Evolutionary conservation across 23 tunicate genomes (phyloP).

Genomic region (Ciona savignyi): DNA sequence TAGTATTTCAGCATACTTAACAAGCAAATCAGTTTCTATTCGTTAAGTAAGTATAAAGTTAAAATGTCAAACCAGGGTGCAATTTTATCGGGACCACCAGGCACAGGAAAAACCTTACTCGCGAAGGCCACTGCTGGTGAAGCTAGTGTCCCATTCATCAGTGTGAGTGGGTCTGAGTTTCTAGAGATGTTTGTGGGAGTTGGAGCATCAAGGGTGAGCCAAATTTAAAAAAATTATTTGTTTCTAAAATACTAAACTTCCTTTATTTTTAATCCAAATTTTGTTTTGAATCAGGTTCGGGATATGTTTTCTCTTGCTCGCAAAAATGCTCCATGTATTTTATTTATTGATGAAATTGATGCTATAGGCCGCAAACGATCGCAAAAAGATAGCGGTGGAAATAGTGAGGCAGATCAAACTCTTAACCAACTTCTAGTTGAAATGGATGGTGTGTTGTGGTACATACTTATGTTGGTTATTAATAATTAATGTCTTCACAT

Average conservation of each 20-base stretch:
- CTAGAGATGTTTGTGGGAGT: constrained; percentile 97
- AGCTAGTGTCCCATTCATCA: constrained; percentile 89
- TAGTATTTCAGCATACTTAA: no score
- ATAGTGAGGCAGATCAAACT: constrained; percentile 81
- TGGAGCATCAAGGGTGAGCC: constrained; percentile 84
- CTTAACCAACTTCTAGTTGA: constrained; percentile 93
- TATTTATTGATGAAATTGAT: constrained; percentile 97
- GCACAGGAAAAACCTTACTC: constrained; percentile 92
- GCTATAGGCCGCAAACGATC: constrained; percentile 92
- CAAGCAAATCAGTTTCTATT: no score
- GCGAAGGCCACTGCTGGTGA: constrained; percentile 98
- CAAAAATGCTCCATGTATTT: constrained; percentile 92
- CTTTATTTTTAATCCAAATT: neutral
- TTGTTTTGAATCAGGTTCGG: constrained; percentile 24
- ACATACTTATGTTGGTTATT: no score
- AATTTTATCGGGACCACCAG: constrained; percentile 90
- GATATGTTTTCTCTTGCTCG: constrained; percentile 93
- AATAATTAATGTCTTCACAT: neutral
- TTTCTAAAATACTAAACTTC: neutral
- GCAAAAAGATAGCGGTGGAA: constrained; percentile 54
- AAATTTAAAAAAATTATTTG: neutral
- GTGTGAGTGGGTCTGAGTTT: constrained; percentile 88
- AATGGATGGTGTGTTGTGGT: constrained; percentile 98
- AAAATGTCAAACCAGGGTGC: constrained; percentile 75
- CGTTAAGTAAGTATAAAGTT: no score